Evolutionary conservation across 2,113 vertebrate genomes (phyloP), one percentile per base, ranked within the genome.

Genomic region (Trochalopteron elliotii): DNA sequence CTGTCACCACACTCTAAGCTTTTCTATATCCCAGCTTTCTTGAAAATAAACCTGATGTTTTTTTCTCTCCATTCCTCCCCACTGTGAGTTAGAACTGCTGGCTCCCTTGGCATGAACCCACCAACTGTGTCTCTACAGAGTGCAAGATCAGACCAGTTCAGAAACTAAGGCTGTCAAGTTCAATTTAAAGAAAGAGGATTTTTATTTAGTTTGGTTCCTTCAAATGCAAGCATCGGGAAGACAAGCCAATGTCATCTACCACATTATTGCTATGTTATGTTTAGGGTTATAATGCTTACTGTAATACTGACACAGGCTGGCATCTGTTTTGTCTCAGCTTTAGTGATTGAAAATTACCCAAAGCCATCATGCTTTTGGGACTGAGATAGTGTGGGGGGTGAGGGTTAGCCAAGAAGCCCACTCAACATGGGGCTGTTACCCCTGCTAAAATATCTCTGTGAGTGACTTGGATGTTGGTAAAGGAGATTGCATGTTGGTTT

Each of bases 321-420:
- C 82, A 93, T 94, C 94, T 96, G 95, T 81, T 96, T 91, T 83
- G 72, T 80, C 90, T 93, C 59, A 93, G 82, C 61, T 87, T 65
- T 60, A 87, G 60, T 63, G 79, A 85, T 39, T 76, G 92, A 94
- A 72, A 93, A 87, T 87, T 78, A 87, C 84, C 67, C 67, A 81
- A 92, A 93, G 24, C 35, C n/a, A 30, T 87, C 27, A 0, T 59
- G 8, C 50, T 68, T 87, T 25, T 77, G 92, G 90, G 83, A 27
- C 47, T 82, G 63, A 87, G 74, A 81, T 87, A 63, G 71, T 75
- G 21, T 10, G 5, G 25, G 25, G 37, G 70, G 57, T 52, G 82
- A 57, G 35, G 72, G 31, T 76, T 70, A 85, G 42, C 74, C 50
- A 45, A 77, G 42, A 86, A 94, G 15, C 56, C 67, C 3, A 0